Evolutionary conservation across 23 tunicate species (phyloP), one percentile per base, ranked within the genome.

Genomic region (Phallusia fumigata): DNA sequence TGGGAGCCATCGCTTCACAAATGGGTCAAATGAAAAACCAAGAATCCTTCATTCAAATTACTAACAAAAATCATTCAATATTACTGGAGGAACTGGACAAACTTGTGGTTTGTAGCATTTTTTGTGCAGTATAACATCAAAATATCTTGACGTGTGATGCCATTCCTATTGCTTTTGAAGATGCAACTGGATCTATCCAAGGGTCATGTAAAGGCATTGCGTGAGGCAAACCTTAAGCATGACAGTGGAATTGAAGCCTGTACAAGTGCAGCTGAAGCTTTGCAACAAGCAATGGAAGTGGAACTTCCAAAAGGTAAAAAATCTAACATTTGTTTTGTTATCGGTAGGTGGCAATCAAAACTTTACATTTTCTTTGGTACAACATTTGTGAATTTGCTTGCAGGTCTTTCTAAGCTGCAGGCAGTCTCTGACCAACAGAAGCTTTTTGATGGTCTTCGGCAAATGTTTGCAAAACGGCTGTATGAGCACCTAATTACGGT

Each of bases 21-120:
- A 96, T 96, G 99, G 93, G 97, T 6, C 93, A 91, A 52, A 96
- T 96, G 97, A 96, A 88, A 76, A 91, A 88, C 78, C 99, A 96
- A 47, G 96, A 96, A 85, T 90, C 96, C 15, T 96, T 96, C 77
- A 96, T 96, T 64, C 99, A 96, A 82, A 96, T 96, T 52, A 90
- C 99, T 3, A 91, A 96, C 80, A 87, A 84, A 35, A 96, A 96
- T 75, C 99, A 96, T 50, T 44, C 76, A 18, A 84, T 78, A 52
- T 74, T 96, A 35, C 35, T 96, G 30, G 86, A 85, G 30, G 93
- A 91, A 50, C 77, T 96, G 0, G 99, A 91, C 53, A 88, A 50
- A 45, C 74, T 96, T 11, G 99, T 96, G 85, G 98, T 94, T 6
- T 58, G 69, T 58, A 13, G 10, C 5, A 40, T 40, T 40, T 40